Conservation (phyloP, 2,113 vertebrate genomes). For the Galemys pyrenaicus region DNA sequence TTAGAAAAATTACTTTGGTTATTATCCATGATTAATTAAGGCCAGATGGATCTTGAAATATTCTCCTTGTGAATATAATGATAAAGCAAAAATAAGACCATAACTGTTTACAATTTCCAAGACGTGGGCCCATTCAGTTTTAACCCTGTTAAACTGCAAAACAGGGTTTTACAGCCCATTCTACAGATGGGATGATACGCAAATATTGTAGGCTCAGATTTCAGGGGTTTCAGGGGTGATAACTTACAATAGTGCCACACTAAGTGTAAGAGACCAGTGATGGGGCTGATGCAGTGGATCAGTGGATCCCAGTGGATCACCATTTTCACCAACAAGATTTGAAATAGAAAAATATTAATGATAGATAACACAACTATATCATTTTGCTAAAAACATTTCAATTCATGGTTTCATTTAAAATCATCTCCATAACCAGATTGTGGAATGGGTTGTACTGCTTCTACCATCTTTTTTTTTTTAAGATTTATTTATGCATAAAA, state of each 20-base stretch:
- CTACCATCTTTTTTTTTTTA: too few species aligned
- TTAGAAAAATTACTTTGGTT: constrained; percentile 45
- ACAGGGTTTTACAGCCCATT: background rate
- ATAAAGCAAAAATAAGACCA: background rate
- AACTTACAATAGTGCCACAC: background rate
- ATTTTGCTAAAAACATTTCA: background rate
- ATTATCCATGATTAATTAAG: constrained; percentile 62
- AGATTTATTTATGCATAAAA: too few species aligned
- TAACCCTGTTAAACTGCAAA: background rate
- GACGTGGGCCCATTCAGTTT: background rate
- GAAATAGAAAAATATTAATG: background rate
- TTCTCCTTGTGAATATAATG: constrained; percentile 19
- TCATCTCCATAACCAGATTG: background rate
- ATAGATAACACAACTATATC: background rate
- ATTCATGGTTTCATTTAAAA: background rate
- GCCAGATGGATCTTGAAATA: constrained; percentile 50
- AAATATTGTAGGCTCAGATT: background rate
- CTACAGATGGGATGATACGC: background rate
- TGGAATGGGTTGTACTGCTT: too few species aligned
- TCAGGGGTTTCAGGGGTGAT: background rate
- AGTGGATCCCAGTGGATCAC: background rate
- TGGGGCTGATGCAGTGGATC: background rate
- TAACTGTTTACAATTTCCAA: constrained; percentile 52
- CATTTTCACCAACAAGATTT: background rate
- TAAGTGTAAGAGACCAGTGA: background rate